phyloP scores from a whole-genome alignment of 2,888 invertebrate species.

The Automeris io region DNA sequence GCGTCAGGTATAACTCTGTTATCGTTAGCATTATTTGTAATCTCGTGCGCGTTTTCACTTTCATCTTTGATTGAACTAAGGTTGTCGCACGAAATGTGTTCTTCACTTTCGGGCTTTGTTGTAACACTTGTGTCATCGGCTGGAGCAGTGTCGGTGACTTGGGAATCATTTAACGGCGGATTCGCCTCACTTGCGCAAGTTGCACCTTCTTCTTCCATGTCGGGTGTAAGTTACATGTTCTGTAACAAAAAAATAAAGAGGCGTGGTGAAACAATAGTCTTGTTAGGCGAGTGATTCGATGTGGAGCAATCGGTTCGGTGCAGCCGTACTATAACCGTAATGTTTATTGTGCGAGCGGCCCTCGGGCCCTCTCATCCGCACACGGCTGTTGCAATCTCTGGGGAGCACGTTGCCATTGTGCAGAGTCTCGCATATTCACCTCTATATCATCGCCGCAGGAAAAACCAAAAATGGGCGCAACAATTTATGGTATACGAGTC shows the following conservation, averaged over 20 bases:
- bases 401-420: conserved; percentile 51
- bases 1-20: conserved; percentile 23
- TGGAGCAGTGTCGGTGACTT: conserved; percentile 28
- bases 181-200: conserved; percentile 31
- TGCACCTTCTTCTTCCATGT: conserved; percentile 57
- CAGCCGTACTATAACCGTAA: conserved; percentile 36
- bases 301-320: conserved; percentile 40
- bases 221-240: conserved; percentile 61
- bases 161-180: conserved; percentile 30
- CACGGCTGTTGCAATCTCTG: conserved; percentile 34
- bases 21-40: conserved; percentile 33
- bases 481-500: neutral
- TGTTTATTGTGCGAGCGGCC: conserved; percentile 40
- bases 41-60: conserved; percentile 29
- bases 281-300: conserved; percentile 12
- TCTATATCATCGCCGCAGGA: conserved; percentile 3
- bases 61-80: conserved; percentile 29
- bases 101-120: conserved; percentile 27
- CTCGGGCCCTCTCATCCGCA: conserved; percentile 26
- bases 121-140: conserved; percentile 16
- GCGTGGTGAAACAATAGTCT: conserved; percentile 1
- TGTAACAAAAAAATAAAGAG: conserved; percentile 48
- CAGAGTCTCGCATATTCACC: conserved; percentile 32
- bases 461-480: neutral
- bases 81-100: conserved; percentile 26